Conservation (phyloP, 1,140 invertebrate genomes). For the Aphelenchoides besseyi region DNA sequence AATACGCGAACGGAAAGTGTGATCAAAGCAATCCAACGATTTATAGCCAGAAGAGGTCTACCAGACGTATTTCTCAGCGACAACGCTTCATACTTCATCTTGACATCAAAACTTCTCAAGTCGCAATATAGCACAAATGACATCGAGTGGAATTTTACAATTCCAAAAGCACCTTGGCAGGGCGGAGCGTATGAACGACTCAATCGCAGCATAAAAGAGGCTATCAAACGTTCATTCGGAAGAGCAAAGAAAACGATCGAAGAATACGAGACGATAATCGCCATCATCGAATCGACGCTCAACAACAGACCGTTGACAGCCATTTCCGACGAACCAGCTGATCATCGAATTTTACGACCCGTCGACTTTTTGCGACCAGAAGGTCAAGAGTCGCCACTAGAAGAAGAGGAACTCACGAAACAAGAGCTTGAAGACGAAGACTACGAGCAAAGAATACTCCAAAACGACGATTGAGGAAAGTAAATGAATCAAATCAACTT, state of each 20-base stretch:
- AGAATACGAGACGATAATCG: not conserved
- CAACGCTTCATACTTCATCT: not conserved
- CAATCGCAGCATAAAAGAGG: not conserved
- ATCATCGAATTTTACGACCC: not conserved
- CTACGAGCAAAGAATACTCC: not conserved
- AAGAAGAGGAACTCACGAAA: not conserved
- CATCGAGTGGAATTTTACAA: not conserved
- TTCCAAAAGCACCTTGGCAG: not conserved
- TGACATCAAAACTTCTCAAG: not conserved
- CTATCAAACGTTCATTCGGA: constrained; percentile 2
- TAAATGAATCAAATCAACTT: not conserved
- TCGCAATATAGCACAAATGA: not conserved
- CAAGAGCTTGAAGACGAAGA: not conserved
- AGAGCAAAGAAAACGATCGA: not conserved
- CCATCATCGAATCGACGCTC: not conserved
- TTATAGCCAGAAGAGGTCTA: not conserved
- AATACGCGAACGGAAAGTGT: not conserved
- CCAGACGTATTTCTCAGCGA: not conserved
- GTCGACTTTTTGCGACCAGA: constrained; percentile 17
- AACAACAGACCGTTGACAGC: not conserved
- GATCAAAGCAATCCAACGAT: not conserved
- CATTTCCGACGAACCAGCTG: not conserved
- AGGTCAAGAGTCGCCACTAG: not conserved
- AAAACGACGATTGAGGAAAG: not conserved
- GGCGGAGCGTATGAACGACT: not conserved